Base-by-base conservation (phyloP, 2,113 vertebrate species). In the Coregonus clupeaformis region DNA sequence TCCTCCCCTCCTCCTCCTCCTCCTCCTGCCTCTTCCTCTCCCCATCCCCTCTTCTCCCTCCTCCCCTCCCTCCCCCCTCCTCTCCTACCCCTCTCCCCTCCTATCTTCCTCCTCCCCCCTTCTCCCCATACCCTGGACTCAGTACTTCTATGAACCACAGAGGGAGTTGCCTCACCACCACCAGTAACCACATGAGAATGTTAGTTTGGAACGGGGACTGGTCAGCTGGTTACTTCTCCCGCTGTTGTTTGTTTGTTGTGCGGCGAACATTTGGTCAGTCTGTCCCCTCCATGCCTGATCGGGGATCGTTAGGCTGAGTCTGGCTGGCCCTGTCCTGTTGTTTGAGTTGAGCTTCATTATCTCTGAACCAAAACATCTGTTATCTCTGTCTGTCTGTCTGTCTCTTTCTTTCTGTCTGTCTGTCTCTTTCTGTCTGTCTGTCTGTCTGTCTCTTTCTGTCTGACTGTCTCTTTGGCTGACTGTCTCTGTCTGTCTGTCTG, bases 41-140 rank as follows among this genome's bases (percentile, higher is more conserved):
- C 78, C 81, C 78, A 82, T 83, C 72, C 75, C 76, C 86, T 75
- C 78, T 70, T 84, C 80, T 84, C 84, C 52, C 68, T 82, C 86
- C 76, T 55, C 67, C 72, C 86, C 80, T 75, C 70, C 42, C 71
- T 20, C 11, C 29, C n/a, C n/a, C 16, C 55, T 13, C 0, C 13
- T 1, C 13, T 0, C n/a, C 13, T 1, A 22, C 24, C 27, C 6
- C 52, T 68, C 68, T 67, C 76, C 49, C 71, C 79, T 78, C 75
- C 80, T 80, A 70, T 72, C 72, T 84, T 55, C 57, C 63, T 75
- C 57, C 66, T 4, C 4, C n/a, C 32, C 32, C 32, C 32, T 36
- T 36, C 32, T 9, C 32, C 29, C 32, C 32, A 36, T 36, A 9
- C 32, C 32, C 32, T 36, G 32, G 7, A 36, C 7, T 36, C 32